phyloP scores from a whole-genome alignment of 92 coral and sea anemone species.

The Parazoanthus darwini region DNA sequence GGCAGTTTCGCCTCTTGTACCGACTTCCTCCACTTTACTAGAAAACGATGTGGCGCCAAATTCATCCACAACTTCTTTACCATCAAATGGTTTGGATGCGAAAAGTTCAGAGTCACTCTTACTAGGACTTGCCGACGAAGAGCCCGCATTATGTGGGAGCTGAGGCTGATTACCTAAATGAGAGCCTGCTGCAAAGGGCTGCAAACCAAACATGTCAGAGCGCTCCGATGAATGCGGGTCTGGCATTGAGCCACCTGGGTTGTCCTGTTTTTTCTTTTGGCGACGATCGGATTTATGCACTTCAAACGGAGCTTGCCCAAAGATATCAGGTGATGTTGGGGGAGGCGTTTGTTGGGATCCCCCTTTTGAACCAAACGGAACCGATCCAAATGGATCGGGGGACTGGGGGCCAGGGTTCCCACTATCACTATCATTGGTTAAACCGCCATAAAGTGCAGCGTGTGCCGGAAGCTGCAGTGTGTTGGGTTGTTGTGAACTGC shows the following conservation, averaged over 20 bases:
- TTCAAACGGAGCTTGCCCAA: constrained; percentile 74
- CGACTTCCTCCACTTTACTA: neutral
- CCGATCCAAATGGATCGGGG: constrained; percentile 82
- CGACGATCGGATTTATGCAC: constrained; percentile 31
- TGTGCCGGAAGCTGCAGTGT: neutral
- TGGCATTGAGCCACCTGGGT: neutral
- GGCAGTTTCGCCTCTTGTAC: neutral
- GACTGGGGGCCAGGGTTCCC: constrained; percentile 50
- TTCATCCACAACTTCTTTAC: constrained; percentile 12
- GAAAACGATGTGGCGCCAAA: constrained; percentile 33
- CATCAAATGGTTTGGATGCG: neutral
- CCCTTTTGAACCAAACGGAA: constrained; percentile 61
- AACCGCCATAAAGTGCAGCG: neutral
- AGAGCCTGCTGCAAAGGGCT: constrained; percentile 31
- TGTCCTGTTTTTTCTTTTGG: neutral
- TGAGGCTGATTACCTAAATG: constrained; percentile 8
- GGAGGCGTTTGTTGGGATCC: neutral
- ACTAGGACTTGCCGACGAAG: neutral
- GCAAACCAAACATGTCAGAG: constrained; percentile 44
- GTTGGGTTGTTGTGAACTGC: neutral
- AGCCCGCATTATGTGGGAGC: constrained; percentile 1
- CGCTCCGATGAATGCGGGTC: neutral
- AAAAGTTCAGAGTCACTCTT: constrained; percentile 7
- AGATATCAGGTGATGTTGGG: constrained; percentile 70
- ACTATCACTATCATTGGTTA: constrained; percentile 50